These are phyloP conservation scores for Sitta carolinensis DNA, from an alignment of 2,797 vertebrate genomes.

Conservation along the genomic window DNA sequence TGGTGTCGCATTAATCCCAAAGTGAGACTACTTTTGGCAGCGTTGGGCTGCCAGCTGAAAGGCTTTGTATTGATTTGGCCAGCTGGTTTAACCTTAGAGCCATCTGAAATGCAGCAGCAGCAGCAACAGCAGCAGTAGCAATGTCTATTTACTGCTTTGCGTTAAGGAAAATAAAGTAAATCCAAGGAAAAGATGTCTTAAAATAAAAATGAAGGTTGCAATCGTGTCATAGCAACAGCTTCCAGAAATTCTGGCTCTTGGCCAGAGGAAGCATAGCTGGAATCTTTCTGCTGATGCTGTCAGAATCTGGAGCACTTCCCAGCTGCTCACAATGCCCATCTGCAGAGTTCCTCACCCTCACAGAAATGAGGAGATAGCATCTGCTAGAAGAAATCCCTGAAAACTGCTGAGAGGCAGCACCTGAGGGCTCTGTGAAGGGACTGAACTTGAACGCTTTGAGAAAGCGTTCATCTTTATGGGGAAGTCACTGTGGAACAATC, in stretches of 20 bases:
- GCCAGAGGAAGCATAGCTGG: slow-evolving; percentile 14
- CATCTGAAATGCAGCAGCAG: not conserved
- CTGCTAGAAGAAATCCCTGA: not conserved
- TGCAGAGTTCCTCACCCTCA: not conserved
- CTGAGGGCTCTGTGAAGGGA: not conserved
- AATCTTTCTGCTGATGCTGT: slow-evolving; percentile 22
- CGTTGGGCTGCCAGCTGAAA: not conserved
- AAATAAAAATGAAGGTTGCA: slow-evolving; percentile 36
- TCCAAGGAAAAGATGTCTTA: not conserved
- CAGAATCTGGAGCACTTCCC: not conserved
- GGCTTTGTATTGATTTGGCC: not conserved
- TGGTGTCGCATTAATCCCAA: not conserved
- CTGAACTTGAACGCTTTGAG: not conserved
- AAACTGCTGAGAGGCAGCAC: not conserved
- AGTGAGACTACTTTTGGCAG: not conserved
- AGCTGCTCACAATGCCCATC: not conserved
- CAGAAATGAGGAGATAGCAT: not conserved
- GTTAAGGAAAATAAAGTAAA: slow-evolving; percentile 21
- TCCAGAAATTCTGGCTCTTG: slow-evolving; percentile 39
- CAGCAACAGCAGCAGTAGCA: not conserved
- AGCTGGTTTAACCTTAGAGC: not conserved
- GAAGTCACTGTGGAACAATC: not conserved
- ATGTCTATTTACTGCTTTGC: not conserved
- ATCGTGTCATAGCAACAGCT: slow-evolving; percentile 41
- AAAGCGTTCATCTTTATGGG: not conserved